Evolutionary conservation across 92 coral and sea anemone species (phyloP).

Genomic region (Parazoanthus darwini): DNA sequence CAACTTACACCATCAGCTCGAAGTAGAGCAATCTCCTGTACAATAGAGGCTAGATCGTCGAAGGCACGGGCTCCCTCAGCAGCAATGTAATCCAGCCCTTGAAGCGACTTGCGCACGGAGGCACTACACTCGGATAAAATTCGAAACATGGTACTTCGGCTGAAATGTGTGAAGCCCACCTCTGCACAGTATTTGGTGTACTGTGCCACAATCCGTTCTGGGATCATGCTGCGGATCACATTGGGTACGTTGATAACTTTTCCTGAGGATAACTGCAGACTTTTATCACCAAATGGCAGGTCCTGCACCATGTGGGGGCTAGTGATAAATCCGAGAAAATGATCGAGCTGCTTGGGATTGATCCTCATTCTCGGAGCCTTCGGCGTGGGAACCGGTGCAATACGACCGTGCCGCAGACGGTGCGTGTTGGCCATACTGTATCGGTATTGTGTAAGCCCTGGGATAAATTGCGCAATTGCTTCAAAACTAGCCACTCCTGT

Average conservation of each 20-base stretch:
- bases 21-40: conserved; percentile 1
- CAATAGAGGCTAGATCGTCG: conserved; percentile 22
- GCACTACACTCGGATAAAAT: conserved; percentile 22
- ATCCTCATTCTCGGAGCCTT: neutral
- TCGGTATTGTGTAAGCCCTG: neutral
- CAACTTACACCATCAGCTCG: neutral
- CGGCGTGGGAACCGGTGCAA: neutral
- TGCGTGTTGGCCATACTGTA: neutral
- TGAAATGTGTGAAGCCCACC: conserved; percentile 29
- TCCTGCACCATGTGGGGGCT: conserved; percentile 41
- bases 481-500: conserved; percentile 1
- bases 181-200: conserved; percentile 32
- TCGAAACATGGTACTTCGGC: conserved; percentile 3
- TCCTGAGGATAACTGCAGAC: neutral
- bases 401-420: conserved; percentile 11
- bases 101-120: conserved; percentile 36
- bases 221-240: conserved; percentile 34
- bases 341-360: neutral
- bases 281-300: conserved; percentile 26
- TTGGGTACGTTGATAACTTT: conserved; percentile 19
- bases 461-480: conserved; percentile 14
- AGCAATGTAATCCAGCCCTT: conserved; percentile 36
- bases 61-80: conserved; percentile 36
- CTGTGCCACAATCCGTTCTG: conserved; percentile 26
- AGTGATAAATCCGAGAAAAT: neutral